A percentile compares a stretch with the other conserved stretches of the same genome.
phyloP scores from a whole-genome alignment of 2,888 invertebrate genomes.

The Epirrhoe alternata region DNA sequence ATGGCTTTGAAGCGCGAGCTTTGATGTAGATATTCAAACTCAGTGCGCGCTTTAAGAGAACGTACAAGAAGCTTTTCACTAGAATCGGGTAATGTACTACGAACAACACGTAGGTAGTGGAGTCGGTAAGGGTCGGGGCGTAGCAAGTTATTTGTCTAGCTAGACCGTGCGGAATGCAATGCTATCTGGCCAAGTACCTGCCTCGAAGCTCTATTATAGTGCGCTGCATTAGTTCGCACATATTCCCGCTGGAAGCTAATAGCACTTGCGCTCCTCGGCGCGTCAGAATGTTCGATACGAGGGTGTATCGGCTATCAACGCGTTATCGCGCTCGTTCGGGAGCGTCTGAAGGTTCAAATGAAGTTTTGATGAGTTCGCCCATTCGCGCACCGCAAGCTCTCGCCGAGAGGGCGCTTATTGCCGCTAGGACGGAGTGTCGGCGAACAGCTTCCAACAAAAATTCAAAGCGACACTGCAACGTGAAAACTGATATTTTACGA shows the following conservation, averaged over 20 bases:
- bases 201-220: conserved; percentile 11
- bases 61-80: conserved; percentile 7
- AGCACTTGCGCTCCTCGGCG: conserved; percentile 22
- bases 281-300: conserved; percentile 28
- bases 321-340: conserved; percentile 40
- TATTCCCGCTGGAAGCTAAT: conserved; percentile 28
- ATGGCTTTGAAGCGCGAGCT: neutral
- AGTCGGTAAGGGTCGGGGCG: conserved; percentile 32
- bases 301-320: conserved; percentile 35
- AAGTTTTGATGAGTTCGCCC: conserved; percentile 41
- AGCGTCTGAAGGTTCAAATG: conserved; percentile 33
- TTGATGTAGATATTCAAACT: conserved; percentile 6
- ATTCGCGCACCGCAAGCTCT: conserved; percentile 12
- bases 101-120: neutral
- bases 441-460: conserved; percentile 16
- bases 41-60: conserved; percentile 2
- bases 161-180: conserved; percentile 55
- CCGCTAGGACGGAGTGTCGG: neutral
- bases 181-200: conserved; percentile 25
- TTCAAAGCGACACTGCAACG: conserved; percentile 1
- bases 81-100: conserved; percentile 40
- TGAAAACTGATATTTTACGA: conserved; percentile 27
- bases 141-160: conserved; percentile 51
- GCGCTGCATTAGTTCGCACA: conserved; percentile 23
- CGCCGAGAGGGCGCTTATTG: conserved; percentile 12